Evolutionary conservation across 1,140 invertebrate species (phyloP), one percentile per base, ranked within the genome.

Genomic region (Tetranychus urticae): DNA sequence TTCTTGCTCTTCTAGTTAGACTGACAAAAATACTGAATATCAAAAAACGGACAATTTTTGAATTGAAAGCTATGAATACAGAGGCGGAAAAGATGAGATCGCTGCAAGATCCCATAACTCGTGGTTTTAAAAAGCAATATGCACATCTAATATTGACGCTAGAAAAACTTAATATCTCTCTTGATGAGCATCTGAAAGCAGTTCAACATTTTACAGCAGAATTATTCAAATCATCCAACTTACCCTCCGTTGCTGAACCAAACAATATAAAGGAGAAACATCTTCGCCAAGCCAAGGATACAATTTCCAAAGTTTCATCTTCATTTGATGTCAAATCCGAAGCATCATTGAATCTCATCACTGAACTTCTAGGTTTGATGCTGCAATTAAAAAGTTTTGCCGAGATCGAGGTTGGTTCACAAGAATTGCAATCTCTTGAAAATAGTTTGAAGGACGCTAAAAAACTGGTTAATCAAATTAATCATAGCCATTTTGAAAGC

Each of bases 391-490:
- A 88, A 75, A 81, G 83, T 71, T 76, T 97, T 62, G 84, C 85
- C 10, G 86, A 88, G 73, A 86, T 83, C 52, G 85, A 92, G 71
- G 80, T 85, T 70, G 90, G 86, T 74, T 82, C 85, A 4, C 89
- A 91, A 73, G 88, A 94, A 71, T 75, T 92, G 59, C 86, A 89
- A 73, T 86, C 93, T 37, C 75, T 97, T 13, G 84, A 92, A 77
- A 88, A 88, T 39, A 89, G 88, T 35, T 81, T 96, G 72, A 81
- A 85, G 67, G 84, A 90, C 68, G 87, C 94, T 45, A 84, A 85
- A 73, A 78, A 80, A 35, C 84, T 83, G 71, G 70, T 93, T 34
- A 80, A 80, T 69, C 79, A 80, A 10, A 75, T 79, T 52, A 91
- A 93, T 74, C 79, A 85, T 63, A 80, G 70, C 69, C 76, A 82